phyloP scores from a whole-genome alignment of 1,140 invertebrate species.

The Ceratina calcarata region DNA sequence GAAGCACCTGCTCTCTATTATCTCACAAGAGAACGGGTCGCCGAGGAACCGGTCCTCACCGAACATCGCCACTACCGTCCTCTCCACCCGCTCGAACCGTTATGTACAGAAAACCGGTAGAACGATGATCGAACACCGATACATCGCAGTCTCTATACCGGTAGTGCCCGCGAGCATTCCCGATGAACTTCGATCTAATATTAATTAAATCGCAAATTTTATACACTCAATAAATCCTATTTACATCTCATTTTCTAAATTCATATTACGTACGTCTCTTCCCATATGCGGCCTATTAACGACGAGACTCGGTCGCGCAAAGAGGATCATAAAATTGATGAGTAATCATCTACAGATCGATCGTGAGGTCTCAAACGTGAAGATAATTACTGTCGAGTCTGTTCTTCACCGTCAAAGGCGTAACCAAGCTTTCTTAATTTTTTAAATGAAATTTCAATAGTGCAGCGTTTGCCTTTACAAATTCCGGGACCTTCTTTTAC shows the following conservation, averaged over 20 bases:
- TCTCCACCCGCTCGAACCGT: conserved; percentile 47
- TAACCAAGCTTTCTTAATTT: background rate
- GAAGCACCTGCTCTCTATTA: conserved; percentile 23
- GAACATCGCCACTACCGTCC: conserved; percentile 18
- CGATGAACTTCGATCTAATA: background rate
- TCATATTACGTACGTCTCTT: too few relatives aligned
- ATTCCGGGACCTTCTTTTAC: background rate
- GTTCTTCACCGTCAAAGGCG: background rate
- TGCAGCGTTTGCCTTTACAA: too few relatives aligned
- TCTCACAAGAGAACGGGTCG: conserved; percentile 32
- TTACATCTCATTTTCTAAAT: too few relatives aligned
- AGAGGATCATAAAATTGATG: conserved; percentile 4
- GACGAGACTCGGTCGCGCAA: background rate
- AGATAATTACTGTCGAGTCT: conserved; percentile 28
- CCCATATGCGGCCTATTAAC: background rate
- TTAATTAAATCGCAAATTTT: too few relatives aligned
- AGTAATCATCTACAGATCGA: conserved; percentile 13
- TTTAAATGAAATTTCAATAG: background rate
- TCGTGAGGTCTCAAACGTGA: conserved; percentile 4
- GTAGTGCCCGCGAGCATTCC: conserved; percentile 13
- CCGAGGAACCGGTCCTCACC: conserved; percentile 56
- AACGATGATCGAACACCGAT: conserved; percentile 48
- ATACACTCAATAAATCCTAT: too few relatives aligned
- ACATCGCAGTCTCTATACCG: conserved; percentile 18
- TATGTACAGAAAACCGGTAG: conserved; percentile 60